Evolutionary conservation across 2,113 vertebrate genomes (phyloP).

Genomic region (Lamprologus ornatipinnis): DNA sequence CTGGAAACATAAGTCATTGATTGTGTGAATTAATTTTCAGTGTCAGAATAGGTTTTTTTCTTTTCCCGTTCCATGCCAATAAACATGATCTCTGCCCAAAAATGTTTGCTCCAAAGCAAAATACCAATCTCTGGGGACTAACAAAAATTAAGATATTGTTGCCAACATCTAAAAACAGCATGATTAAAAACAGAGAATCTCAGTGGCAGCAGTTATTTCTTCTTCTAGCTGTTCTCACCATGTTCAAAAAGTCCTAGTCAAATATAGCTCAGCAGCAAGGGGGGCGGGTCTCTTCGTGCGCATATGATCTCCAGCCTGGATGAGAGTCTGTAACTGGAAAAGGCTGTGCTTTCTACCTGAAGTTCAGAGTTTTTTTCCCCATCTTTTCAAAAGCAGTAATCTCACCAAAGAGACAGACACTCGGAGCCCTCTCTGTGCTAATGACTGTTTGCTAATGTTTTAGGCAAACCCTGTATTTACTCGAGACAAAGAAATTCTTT

Average conservation of each 20-base stretch:
- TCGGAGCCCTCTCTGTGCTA: slow-evolving; percentile 33
- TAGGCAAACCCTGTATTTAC: slow-evolving; percentile 5
- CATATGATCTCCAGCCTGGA: neutral
- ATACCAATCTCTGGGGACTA: slow-evolving; percentile 35
- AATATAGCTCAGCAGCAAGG: slow-evolving; percentile 33
- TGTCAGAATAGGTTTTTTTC: neutral
- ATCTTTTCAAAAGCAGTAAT: slow-evolving; percentile 31
- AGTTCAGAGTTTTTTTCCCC: neutral
- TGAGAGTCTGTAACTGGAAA: slow-evolving; percentile 14
- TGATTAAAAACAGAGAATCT: slow-evolving; percentile 5
- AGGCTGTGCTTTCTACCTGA: neutral
- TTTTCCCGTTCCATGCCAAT: neutral
- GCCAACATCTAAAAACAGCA: slow-evolving; percentile 54
- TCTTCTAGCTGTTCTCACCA: slow-evolving; percentile 24
- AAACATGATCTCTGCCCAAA: neutral
- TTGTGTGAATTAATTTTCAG: neutral
- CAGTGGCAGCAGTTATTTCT: neutral
- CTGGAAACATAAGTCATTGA: neutral
- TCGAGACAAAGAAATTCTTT: neutral
- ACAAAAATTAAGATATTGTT: slow-evolving; percentile 12
- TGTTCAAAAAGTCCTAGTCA: slow-evolving; percentile 7
- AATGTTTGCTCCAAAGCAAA: slow-evolving; percentile 23
- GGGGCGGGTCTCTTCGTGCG: neutral
- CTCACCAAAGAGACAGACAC: slow-evolving; percentile 40
- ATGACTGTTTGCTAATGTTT: slow-evolving; percentile 56